Evolutionary conservation across 2,797 vertebrate genomes (phyloP).

Genomic region (Triplophysa yarkandensis): DNA sequence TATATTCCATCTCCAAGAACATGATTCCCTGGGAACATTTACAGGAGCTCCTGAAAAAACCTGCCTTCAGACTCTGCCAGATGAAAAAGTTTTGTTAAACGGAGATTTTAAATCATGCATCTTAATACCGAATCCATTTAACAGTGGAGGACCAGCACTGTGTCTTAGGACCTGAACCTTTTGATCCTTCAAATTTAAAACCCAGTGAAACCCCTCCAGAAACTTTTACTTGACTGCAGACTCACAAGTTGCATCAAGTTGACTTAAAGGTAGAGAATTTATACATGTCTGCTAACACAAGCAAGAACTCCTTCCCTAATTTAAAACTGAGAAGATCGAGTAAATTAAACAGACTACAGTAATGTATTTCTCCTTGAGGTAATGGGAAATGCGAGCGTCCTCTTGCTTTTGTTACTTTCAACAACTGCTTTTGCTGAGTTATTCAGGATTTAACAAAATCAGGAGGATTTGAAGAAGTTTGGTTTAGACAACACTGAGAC

Average conservation of each 20-base stretch:
- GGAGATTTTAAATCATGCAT: slow-evolving; percentile 5
- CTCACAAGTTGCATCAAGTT: slow-evolving; percentile 10
- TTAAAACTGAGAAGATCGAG: slow-evolving; percentile 18
- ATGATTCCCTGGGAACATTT: neutral
- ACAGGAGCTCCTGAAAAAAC: slow-evolving; percentile 18
- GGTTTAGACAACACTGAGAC: slow-evolving; percentile 70
- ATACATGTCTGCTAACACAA: slow-evolving; percentile 1
- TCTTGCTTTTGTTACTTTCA: slow-evolving; percentile 53
- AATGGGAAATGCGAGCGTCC: slow-evolving; percentile 57
- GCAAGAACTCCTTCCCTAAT: slow-evolving; percentile 23
- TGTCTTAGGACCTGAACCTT: slow-evolving; percentile 43
- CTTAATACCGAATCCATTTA: neutral
- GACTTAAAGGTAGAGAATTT: neutral
- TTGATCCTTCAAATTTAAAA: slow-evolving; percentile 12
- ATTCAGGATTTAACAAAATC: slow-evolving; percentile 71
- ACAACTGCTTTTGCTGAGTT: slow-evolving; percentile 30
- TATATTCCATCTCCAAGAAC: slow-evolving; percentile 17
- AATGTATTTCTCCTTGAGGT: slow-evolving; percentile 55
- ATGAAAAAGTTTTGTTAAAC: slow-evolving; percentile 24
- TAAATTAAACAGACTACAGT: slow-evolving; percentile 37
- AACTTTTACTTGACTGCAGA: slow-evolving; percentile 6
- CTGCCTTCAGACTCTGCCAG: slow-evolving; percentile 14
- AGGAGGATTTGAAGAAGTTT: slow-evolving; percentile 61
- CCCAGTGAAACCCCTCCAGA: neutral
- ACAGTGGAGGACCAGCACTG: slow-evolving; percentile 45